A percentile compares a stretch with the other conserved stretches of the same genome.
phyloP scores from a whole-genome alignment of 1,140 invertebrate species.

The Aphelenchoides avenae region DNA sequence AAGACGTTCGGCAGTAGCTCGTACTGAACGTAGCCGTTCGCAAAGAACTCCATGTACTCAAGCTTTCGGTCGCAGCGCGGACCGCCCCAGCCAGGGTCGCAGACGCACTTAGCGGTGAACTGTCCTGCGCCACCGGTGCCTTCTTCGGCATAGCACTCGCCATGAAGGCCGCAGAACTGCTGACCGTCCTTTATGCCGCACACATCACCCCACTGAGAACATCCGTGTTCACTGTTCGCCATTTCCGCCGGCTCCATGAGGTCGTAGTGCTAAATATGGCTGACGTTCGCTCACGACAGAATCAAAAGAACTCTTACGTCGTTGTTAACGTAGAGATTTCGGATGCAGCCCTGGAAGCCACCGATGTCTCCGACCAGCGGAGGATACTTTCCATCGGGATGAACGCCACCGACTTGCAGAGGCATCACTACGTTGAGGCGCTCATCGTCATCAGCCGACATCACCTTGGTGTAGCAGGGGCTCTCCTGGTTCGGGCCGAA shows the following conservation, averaged over 20 bases:
- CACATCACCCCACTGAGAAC: conserved; percentile 37
- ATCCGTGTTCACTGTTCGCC: conserved; percentile 42
- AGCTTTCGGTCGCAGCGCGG: conserved; percentile 39
- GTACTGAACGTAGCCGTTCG: conserved; percentile 39
- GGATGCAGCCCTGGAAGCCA: conserved; percentile 51
- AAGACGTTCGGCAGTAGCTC: no score
- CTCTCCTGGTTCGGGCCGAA: conserved; percentile 1
- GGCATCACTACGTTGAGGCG: conserved; percentile 54
- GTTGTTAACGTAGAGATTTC: conserved; percentile 51
- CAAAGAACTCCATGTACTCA: conserved; percentile 51
- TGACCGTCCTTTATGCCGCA: conserved; percentile 27
- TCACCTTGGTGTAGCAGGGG: conserved; percentile 15
- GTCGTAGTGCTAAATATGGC: conserved; percentile 53
- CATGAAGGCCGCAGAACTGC: conserved; percentile 7
- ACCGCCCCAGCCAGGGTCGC: conserved; percentile 51
- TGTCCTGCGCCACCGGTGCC: not conserved
- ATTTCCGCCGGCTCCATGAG: conserved; percentile 35
- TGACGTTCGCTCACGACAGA: no score
- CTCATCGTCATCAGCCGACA: conserved; percentile 54
- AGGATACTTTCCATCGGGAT: conserved; percentile 30
- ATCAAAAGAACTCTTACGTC: conserved; percentile 32
- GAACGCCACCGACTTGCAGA: conserved; percentile 53
- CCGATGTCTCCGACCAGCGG: conserved; percentile 20
- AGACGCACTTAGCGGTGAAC: conserved; percentile 42
- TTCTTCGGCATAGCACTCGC: conserved; percentile 53